These are phyloP conservation scores for Platichthys stellatus DNA, from an alignment of 2,113 vertebrate species.

Conservation along the genomic window DNA sequence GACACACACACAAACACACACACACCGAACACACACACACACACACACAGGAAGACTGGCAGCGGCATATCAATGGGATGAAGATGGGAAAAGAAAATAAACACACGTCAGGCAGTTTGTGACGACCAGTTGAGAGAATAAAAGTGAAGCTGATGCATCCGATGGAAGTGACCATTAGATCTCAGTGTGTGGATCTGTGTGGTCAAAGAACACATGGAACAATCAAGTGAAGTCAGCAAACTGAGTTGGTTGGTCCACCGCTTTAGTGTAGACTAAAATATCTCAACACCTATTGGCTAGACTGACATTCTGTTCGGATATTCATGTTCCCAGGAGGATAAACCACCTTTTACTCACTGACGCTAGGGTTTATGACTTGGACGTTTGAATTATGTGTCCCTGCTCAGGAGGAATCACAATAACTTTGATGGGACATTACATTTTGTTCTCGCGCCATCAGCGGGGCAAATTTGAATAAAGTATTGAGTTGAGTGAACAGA, in stretches of 20 bases:
- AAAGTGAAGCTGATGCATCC: conserved; percentile 29
- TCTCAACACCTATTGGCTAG: too few species aligned
- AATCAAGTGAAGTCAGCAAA: not conserved
- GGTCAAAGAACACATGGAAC: not conserved
- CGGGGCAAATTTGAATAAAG: too few species aligned
- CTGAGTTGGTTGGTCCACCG: too few species aligned
- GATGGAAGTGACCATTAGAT: not conserved
- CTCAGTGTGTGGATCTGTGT: not conserved
- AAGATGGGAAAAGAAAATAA: conserved; percentile 53
- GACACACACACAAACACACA: conserved; percentile 26
- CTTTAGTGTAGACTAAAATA: too few species aligned
- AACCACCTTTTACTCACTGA: too few species aligned
- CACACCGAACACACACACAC: conserved; percentile 16
- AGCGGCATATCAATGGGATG: conserved; percentile 57
- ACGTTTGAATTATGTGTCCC: too few species aligned
- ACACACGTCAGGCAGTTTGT: conserved; percentile 45
- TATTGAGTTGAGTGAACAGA: not conserved
- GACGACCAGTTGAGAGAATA: conserved; percentile 45
- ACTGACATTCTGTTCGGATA: not conserved
- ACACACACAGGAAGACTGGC: conserved; percentile 22
- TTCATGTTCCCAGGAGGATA: too few species aligned
- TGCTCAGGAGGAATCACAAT: too few species aligned
- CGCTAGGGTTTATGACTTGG: too few species aligned
- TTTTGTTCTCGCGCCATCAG: too few species aligned
- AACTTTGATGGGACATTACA: too few species aligned